Evolutionary conservation across 2,113 vertebrate genomes (phyloP).

Genomic region (Hemicordylus capensis): DNA sequence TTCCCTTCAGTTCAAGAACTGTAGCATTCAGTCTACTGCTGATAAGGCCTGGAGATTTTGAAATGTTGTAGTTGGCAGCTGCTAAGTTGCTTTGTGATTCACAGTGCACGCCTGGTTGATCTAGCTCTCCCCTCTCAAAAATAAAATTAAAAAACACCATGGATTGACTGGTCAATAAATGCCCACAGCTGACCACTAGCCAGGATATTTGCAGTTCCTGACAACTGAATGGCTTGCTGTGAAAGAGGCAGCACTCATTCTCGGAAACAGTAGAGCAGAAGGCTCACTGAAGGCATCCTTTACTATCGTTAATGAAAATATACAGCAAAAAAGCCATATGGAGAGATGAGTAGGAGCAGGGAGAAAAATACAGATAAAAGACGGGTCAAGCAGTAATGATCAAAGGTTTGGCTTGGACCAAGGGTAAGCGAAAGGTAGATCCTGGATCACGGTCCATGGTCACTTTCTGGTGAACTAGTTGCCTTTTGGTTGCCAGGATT

Average conservation of each 20-base stretch:
- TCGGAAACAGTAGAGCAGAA: slow-evolving; percentile 3
- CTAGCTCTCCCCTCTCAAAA: background rate
- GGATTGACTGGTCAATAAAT: slow-evolving; percentile 26
- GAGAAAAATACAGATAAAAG: background rate
- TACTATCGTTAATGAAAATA: background rate
- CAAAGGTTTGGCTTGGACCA: too few species aligned
- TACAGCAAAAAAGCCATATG: background rate
- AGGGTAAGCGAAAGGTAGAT: too few species aligned
- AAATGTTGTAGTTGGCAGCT: background rate
- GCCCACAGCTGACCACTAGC: background rate
- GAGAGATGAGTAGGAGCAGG: background rate
- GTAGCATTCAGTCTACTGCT: background rate
- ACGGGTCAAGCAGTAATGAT: too few species aligned
- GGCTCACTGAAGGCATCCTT: background rate
- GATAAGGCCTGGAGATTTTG: background rate
- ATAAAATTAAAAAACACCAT: too few species aligned
- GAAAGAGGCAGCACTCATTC: slow-evolving; percentile 34
- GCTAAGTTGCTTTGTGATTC: background rate
- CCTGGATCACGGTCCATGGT: too few species aligned
- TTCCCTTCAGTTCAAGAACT: background rate
- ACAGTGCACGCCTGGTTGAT: background rate
- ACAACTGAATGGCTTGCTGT: slow-evolving; percentile 1
- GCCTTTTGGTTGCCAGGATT: too few species aligned
- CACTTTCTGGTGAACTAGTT: too few species aligned
- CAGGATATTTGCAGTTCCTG: slow-evolving; percentile 24